Evolutionary conservation across 1,140 invertebrate species (phyloP).

Genomic region (Marisa cornuarietis): DNA sequence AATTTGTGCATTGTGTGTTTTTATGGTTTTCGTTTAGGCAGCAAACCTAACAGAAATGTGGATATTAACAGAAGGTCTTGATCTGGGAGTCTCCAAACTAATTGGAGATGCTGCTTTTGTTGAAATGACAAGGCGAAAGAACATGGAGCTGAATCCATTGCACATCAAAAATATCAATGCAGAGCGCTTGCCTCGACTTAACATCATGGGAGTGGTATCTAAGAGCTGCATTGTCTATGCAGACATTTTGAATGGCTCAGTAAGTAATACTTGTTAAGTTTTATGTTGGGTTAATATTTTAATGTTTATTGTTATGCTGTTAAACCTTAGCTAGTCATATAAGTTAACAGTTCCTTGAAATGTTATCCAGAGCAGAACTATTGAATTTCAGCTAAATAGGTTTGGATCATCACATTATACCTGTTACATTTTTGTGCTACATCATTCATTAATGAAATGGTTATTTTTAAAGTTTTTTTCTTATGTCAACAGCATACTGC

Average conservation of each 20-base stretch:
- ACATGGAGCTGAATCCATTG: slow-evolving; percentile 20
- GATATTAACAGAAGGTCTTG: slow-evolving; percentile 66
- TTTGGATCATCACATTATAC: no score
- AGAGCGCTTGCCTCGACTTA: slow-evolving; percentile 38
- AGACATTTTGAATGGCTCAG: slow-evolving; percentile 42
- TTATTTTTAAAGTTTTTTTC: no score
- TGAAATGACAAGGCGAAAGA: slow-evolving; percentile 45
- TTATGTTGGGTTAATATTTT: background rate
- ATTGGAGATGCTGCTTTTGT: slow-evolving; percentile 64
- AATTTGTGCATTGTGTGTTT: no score
- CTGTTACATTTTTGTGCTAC: no score
- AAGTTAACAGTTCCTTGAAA: no score
- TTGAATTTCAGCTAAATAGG: no score
- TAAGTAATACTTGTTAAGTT: slow-evolving; percentile 24
- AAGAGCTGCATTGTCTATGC: slow-evolving; percentile 41
- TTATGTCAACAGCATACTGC: no score
- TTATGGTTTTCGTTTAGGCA: slow-evolving; percentile 37
- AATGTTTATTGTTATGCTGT: background rate
- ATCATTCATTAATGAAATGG: no score
- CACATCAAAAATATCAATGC: slow-evolving; percentile 20
- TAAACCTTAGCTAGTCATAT: background rate
- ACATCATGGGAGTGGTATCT: slow-evolving; percentile 47
- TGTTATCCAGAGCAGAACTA: no score
- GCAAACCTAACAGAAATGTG: slow-evolving; percentile 67
- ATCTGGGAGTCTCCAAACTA: slow-evolving; percentile 60